Evolutionary conservation across 2,113 vertebrate species (phyloP).

Genomic region (Brienomyrus brachyistius): DNA sequence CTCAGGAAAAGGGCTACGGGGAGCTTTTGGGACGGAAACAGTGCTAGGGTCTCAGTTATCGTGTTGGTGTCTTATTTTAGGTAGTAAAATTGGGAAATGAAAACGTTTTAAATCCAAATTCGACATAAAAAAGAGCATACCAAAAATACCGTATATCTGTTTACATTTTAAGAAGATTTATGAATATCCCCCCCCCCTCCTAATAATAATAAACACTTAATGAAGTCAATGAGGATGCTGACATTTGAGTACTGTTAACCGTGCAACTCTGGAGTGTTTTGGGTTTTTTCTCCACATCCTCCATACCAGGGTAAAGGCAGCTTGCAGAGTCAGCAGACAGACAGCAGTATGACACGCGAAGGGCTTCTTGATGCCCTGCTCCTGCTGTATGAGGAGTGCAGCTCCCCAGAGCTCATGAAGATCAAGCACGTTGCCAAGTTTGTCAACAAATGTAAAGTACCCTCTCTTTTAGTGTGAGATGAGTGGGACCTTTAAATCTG

Average conservation of each 20-base stretch:
- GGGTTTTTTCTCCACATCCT: not conserved
- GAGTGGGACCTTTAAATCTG: not conserved
- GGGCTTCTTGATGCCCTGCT: slow-evolving; percentile 84
- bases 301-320: slow-evolving; percentile 73
- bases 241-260: not conserved
- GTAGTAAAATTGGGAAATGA: not conserved
- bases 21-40: not conserved
- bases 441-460: slow-evolving; percentile 82
- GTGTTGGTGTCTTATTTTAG: not conserved
- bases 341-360: slow-evolving; percentile 71
- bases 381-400: slow-evolving; percentile 84
- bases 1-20: not conserved
- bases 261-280: not conserved
- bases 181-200: not conserved
- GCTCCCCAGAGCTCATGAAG: slow-evolving; percentile 79
- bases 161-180: not conserved
- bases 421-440: slow-evolving; percentile 81
- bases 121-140: not conserved
- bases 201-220: not conserved
- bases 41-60: not conserved
- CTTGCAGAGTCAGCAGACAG: slow-evolving; percentile 59
- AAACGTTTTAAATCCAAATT: not conserved
- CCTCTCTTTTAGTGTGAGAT: not conserved
- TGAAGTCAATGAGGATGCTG: not conserved
- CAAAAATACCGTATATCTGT: not conserved